These are phyloP conservation scores for Tanaodytes sp. DNA, from an alignment of 2,888 invertebrate species.

Conservation along the genomic window DNA sequence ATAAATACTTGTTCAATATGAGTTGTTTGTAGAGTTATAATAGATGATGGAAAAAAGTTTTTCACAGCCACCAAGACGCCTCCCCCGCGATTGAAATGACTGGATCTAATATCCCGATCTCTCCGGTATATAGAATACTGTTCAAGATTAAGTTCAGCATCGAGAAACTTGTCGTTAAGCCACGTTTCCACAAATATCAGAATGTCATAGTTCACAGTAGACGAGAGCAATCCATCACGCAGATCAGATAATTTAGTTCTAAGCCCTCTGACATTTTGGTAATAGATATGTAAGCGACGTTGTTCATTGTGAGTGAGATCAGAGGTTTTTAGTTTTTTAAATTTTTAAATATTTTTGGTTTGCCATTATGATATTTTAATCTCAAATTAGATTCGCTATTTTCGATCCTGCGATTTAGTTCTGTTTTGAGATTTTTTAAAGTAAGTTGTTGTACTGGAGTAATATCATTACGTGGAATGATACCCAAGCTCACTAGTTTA, in stretches of 20 bases:
- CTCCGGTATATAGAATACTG: neutral
- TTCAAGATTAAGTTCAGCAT: neutral
- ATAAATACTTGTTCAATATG: neutral
- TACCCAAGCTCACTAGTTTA: neutral
- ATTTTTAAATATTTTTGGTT: neutral
- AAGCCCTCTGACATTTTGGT: neutral
- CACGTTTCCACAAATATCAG: neutral
- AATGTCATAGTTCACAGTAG: neutral
- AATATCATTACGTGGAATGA: neutral
- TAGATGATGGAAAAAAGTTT: neutral
- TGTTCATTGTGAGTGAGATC: no score
- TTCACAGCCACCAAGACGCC: neutral
- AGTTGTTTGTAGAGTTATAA: neutral
- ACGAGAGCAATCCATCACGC: neutral
- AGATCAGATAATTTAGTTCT: neutral
- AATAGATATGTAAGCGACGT: neutral
- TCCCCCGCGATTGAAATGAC: neutral
- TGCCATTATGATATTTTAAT: neutral
- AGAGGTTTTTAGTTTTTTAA: slow-evolving; percentile 1
- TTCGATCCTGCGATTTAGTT: neutral
- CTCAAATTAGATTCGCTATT: neutral
- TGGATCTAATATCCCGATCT: neutral
- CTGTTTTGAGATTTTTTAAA: neutral
- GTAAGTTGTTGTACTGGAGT: neutral
- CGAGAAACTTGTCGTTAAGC: neutral